Evolutionary conservation across 1,140 invertebrate species (phyloP).

Genomic region (Phortica variegata): DNA sequence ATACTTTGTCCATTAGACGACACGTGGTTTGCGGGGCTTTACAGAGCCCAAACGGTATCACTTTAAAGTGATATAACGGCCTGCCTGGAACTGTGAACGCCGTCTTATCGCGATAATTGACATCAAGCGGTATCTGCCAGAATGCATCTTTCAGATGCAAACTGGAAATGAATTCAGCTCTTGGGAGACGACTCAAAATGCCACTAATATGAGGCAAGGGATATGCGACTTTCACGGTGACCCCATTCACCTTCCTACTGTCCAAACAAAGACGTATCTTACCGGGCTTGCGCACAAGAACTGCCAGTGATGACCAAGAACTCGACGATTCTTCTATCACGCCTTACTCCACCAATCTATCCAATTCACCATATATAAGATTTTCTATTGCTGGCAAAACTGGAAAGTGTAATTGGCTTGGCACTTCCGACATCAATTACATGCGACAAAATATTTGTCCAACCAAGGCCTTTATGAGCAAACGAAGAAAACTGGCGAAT

Average conservation of each 20-base stretch:
- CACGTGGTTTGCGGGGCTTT: constrained; percentile 31
- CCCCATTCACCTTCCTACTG: constrained; percentile 1
- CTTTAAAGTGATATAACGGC: no score
- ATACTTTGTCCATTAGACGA: constrained; percentile 14
- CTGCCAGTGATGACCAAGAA: constrained; percentile 10
- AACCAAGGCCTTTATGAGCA: background rate
- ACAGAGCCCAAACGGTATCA: constrained; percentile 56
- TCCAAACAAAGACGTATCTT: constrained; percentile 11
- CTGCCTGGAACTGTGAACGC: constrained; percentile 56
- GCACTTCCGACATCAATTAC: constrained; percentile 4
- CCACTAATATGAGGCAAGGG: constrained; percentile 34
- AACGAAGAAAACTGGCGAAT: constrained; percentile 3
- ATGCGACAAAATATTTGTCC: background rate
- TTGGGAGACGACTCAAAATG: no score
- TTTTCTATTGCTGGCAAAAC: constrained; percentile 10
- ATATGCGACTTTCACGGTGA: constrained; percentile 24
- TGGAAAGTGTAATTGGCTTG: background rate
- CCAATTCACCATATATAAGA: constrained; percentile 4
- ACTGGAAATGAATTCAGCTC: constrained; percentile 24
- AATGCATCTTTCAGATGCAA: no score
- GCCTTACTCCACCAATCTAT: constrained; percentile 2
- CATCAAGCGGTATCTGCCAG: constrained; percentile 28
- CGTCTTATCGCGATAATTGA: constrained; percentile 46
- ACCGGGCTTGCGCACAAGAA: no score
- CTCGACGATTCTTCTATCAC: constrained; percentile 10